Percentiles rank a stretch among this genome's conserved stretches.
Conservation (phyloP, 2,888 invertebrate species). For the Dascillus cervinus region DNA sequence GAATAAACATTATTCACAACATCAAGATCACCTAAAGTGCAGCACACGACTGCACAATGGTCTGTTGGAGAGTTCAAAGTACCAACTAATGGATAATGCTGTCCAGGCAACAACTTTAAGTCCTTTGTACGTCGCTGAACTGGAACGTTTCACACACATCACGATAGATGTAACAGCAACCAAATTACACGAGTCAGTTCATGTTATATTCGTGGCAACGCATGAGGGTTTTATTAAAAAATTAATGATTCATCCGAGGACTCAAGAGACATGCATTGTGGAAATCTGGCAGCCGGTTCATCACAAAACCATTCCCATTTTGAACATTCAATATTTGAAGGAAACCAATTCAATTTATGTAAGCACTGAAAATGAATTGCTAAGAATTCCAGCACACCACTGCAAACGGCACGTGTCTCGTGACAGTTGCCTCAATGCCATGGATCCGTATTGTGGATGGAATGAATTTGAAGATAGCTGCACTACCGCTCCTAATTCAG, state of each 20-base stretch:
- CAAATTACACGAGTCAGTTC: slow-evolving; percentile 60
- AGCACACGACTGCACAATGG: slow-evolving; percentile 33
- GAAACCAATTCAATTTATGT: slow-evolving; percentile 76
- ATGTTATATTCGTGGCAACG: slow-evolving; percentile 77
- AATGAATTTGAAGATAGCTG: slow-evolving; percentile 69
- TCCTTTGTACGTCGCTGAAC: slow-evolving; percentile 63
- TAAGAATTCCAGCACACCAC: slow-evolving; percentile 69
- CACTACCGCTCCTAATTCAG: slow-evolving; percentile 58
- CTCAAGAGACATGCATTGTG: slow-evolving; percentile 70
- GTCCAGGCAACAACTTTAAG: slow-evolving; percentile 64
- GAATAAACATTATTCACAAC: slow-evolving; percentile 56
- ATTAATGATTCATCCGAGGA: slow-evolving; percentile 63
- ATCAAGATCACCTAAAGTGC: slow-evolving; percentile 58
- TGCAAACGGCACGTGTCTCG: slow-evolving; percentile 66
- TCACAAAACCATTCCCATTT: slow-evolving; percentile 48
- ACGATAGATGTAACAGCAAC: slow-evolving; percentile 75
- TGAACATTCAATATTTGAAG: slow-evolving; percentile 69
- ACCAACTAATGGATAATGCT: slow-evolving; percentile 82
- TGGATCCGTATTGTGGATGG: slow-evolving; percentile 95
- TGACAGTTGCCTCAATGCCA: slow-evolving; percentile 69
- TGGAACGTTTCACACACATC: slow-evolving; percentile 69
- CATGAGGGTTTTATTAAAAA: slow-evolving; percentile 70
- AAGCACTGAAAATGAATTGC: slow-evolving; percentile 58
- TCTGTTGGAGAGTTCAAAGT: slow-evolving; percentile 59
- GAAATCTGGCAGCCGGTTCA: slow-evolving; percentile 73